Percentiles rank a stretch among this genome's conserved stretches.
These are phyloP conservation scores for Himalopsyche phryganea DNA, from an alignment of 1,140 invertebrate species.

Conservation along the genomic window DNA sequence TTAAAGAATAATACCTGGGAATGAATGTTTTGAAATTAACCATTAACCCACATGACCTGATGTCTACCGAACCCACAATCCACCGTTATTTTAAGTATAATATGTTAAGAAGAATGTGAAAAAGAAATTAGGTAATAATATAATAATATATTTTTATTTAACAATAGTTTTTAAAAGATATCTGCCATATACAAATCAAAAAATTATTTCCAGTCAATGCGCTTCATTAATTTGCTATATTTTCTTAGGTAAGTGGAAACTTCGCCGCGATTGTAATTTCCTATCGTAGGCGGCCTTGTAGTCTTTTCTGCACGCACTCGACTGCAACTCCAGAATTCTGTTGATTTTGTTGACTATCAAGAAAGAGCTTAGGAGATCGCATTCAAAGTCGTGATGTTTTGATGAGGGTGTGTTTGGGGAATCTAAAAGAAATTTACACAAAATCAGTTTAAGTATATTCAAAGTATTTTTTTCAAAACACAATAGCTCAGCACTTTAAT, in stretches of 20 bases:
- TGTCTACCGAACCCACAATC: too few species aligned
- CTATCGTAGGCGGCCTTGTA: slow-evolving; percentile 54
- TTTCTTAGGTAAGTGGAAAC: slow-evolving; percentile 42
- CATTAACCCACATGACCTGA: too few species aligned
- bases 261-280: slow-evolving; percentile 45
- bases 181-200: too few species aligned
- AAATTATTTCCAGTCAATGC: too few species aligned
- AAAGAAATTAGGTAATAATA: too few species aligned
- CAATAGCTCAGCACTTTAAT: neutral
- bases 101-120: too few species aligned
- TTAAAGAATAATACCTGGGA: too few species aligned
- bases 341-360: slow-evolving; percentile 86
- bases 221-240: too few species aligned
- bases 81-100: too few species aligned
- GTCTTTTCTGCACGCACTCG: slow-evolving; percentile 73
- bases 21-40: too few species aligned
- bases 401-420: slow-evolving; percentile 57
- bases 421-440: slow-evolving; percentile 37
- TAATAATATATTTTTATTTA: too few species aligned
- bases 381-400: slow-evolving; percentile 85
- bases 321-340: slow-evolving; percentile 78
- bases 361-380: slow-evolving; percentile 67
- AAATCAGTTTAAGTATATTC: neutral
- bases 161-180: too few species aligned
- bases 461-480: neutral